These are phyloP conservation scores for Hydrolagus affinis DNA, from an alignment of 2,113 vertebrate genomes.

Conservation along the genomic window DNA sequence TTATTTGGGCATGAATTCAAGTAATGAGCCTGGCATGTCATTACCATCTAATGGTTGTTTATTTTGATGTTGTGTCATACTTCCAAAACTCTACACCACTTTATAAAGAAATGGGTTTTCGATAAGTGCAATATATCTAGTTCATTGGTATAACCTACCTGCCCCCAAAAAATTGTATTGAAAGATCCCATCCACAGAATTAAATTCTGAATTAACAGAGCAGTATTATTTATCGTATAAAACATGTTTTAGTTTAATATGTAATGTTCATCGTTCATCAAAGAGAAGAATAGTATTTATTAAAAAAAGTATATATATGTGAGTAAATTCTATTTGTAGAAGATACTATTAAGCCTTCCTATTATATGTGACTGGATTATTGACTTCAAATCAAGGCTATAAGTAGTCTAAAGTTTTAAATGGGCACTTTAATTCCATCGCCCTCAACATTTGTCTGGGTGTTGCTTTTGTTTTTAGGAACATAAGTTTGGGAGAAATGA, in stretches of 20 bases:
- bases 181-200: neutral
- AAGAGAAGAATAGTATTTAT: neutral
- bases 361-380: constrained; percentile 21
- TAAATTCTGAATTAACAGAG: neutral
- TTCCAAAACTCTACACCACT: constrained; percentile 17
- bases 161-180: neutral
- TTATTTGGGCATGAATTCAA: neutral
- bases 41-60: constrained; percentile 19
- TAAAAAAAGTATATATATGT: neutral
- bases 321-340: neutral
- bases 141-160: neutral
- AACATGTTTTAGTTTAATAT: constrained; percentile 16
- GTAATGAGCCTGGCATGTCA: neutral
- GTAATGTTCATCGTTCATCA: constrained; percentile 1
- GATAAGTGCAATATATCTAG: neutral
- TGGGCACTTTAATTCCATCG: constrained; percentile 19
- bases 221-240: neutral
- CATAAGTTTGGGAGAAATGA: neutral
- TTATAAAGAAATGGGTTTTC: constrained; percentile 24
- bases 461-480: neutral
- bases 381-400: constrained; percentile 8
- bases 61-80: constrained; percentile 2
- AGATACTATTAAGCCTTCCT: neutral
- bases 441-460: neutral
- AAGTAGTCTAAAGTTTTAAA: constrained; percentile 20